These are phyloP conservation scores for Pterobdella sp. DNA, from an alignment of 2,888 invertebrate species.

Conservation along the genomic window DNA sequence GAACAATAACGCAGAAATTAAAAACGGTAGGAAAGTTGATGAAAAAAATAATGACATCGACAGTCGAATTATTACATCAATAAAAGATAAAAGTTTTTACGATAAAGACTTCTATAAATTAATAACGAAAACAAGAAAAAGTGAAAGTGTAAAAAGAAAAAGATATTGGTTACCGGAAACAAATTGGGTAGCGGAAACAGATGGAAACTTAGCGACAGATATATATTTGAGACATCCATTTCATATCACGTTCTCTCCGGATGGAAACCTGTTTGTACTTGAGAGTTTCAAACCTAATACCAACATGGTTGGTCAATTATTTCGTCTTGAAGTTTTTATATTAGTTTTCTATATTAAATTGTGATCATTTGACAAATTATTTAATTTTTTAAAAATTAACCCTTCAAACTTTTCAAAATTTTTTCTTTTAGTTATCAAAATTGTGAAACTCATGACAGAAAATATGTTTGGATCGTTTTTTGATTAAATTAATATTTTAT, in stretches of 20 bases:
- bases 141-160: neutral
- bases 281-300: slow-evolving; percentile 84
- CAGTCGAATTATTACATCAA: neutral
- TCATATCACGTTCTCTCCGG: slow-evolving; percentile 81
- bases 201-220: slow-evolving; percentile 62
- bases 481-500: no score
- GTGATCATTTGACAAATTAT: no score
- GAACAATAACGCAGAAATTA: slow-evolving; percentile 3
- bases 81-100: neutral
- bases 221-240: slow-evolving; percentile 79
- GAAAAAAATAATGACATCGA: neutral
- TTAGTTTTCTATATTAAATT: neutral
- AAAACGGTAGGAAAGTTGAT: neutral
- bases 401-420: neutral
- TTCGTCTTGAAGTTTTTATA: neutral
- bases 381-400: neutral
- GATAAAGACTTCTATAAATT: neutral
- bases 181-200: slow-evolving; percentile 2
- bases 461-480: no score
- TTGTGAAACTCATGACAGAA: no score
- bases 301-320: slow-evolving; percentile 58
- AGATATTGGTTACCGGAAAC: neutral
- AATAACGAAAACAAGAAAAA: neutral
- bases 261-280: slow-evolving; percentile 83
- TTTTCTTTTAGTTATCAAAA: no score